phyloP scores from a whole-genome alignment of 2,888 invertebrate genomes.

The Xestia c-nigrum region DNA sequence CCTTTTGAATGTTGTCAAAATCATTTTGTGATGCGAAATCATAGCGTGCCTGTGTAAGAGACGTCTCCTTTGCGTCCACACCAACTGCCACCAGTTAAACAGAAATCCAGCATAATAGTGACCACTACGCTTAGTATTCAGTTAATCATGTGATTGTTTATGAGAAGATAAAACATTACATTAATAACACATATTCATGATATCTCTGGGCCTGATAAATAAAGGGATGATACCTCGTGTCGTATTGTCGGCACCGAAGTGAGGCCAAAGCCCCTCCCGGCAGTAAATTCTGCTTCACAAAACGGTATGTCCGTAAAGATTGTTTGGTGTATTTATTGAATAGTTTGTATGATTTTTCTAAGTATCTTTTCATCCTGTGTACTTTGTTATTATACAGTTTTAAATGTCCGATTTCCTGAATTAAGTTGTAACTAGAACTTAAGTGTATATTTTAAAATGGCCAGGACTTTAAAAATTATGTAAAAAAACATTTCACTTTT shows the following conservation, averaged over 20 bases:
- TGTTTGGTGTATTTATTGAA: conserved; percentile 36
- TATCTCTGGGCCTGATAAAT: conserved; percentile 36
- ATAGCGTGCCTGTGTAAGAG: background rate
- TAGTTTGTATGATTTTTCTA: conserved; percentile 3
- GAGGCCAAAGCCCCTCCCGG: conserved; percentile 57
- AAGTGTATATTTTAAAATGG: too few species aligned
- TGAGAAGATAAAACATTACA: background rate
- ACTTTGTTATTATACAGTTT: background rate
- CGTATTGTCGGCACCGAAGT: conserved; percentile 51
- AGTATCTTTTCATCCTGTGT: background rate
- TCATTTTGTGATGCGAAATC: background rate
- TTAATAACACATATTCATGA: conserved; percentile 5
- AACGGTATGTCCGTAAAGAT: conserved; percentile 58
- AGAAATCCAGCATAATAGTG: conserved; percentile 1
- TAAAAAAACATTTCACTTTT: too few species aligned
- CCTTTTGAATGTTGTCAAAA: background rate
- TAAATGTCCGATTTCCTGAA: background rate
- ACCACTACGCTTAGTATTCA: background rate
- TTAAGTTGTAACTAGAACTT: background rate
- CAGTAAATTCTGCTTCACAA: conserved; percentile 63
- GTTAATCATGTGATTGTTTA: background rate
- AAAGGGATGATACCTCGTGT: conserved; percentile 44
- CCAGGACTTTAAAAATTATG: too few species aligned
- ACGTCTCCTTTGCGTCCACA: background rate
- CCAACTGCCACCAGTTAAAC: background rate